A percentile compares a stretch with the other conserved stretches of the same genome.
phyloP scores from a whole-genome alignment of 2,113 vertebrate genomes.

The Anhinga rufa region DNA sequence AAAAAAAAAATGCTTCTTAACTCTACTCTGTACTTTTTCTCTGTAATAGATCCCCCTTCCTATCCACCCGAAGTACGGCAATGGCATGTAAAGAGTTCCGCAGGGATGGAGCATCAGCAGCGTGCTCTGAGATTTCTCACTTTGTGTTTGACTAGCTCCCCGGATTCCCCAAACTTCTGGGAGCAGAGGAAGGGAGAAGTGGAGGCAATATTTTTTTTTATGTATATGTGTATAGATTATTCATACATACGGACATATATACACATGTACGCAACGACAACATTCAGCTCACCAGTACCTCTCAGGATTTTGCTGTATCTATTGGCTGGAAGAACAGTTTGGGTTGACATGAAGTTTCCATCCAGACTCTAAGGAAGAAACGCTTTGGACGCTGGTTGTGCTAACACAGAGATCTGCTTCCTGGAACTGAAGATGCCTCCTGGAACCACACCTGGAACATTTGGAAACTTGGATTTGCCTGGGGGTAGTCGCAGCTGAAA shows the following conservation, averaged over 20 bases:
- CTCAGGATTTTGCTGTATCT: background rate
- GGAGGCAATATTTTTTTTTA: background rate
- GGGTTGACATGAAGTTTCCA: constrained; percentile 19
- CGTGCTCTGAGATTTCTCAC: background rate
- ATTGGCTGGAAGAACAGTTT: background rate
- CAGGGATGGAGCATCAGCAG: background rate
- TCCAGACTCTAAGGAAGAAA: background rate
- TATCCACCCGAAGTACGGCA: background rate
- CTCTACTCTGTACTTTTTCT: constrained; percentile 45
- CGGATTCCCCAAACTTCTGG: background rate
- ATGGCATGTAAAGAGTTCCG: constrained; percentile 39
- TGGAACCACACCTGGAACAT: constrained; percentile 46
- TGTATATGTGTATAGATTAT: too few relatives aligned
- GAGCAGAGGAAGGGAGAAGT: background rate
- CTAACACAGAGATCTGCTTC: background rate
- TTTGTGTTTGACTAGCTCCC: background rate
- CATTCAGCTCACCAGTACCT: background rate
- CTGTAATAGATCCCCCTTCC: constrained; percentile 19
- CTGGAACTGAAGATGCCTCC: background rate
- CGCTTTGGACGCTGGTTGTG: background rate
- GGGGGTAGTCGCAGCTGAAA: background rate
- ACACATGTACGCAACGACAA: background rate
- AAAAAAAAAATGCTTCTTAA: constrained; percentile 50
- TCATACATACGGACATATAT: rapidly evolving
- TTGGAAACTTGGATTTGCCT: constrained; percentile 45